Percentiles rank a stretch among this genome's conserved stretches.
Conservation (phyloP, 1,140 invertebrate species). For the Euglossa dilemma region DNA sequence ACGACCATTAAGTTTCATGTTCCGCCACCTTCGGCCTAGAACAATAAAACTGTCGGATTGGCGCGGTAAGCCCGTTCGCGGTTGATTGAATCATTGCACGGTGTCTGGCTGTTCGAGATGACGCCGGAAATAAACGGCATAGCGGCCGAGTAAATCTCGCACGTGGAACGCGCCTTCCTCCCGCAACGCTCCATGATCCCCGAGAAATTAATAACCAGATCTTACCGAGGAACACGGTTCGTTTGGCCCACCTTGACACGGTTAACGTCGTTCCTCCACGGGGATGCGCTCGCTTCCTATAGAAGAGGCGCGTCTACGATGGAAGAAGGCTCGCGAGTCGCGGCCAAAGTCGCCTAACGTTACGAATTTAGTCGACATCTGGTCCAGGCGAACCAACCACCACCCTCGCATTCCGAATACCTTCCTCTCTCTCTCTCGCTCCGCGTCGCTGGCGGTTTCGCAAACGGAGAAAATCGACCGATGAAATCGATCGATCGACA, state of each 20-base stretch:
- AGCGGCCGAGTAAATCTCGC: neutral
- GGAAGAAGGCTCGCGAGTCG: neutral
- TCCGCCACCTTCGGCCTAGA: constrained; percentile 17
- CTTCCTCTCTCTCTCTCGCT: neutral
- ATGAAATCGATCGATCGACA: too few relatives aligned
- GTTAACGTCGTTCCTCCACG: neutral
- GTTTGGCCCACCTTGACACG: neutral
- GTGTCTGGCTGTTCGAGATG: neutral
- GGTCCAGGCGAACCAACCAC: constrained; percentile 62
- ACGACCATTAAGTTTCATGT: constrained; percentile 46
- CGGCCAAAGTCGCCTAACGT: constrained; percentile 50
- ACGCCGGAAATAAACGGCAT: constrained; percentile 38
- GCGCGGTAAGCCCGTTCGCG: constrained; percentile 24
- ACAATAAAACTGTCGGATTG: constrained; percentile 50
- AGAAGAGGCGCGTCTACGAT: neutral
- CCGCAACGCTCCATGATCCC: neutral
- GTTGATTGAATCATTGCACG: constrained; percentile 50
- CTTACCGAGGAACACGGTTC: neutral
- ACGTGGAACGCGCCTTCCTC: neutral
- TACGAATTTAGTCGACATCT: constrained; percentile 67
- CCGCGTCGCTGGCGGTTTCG: neutral
- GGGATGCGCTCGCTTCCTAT: neutral
- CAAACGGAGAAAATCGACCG: neutral
- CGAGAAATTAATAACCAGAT: neutral
- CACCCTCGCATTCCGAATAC: constrained; percentile 64